Evolutionary conservation across 2,797 vertebrate genomes (phyloP).

Genomic region (Sternarchorhynchus goeldii): DNA sequence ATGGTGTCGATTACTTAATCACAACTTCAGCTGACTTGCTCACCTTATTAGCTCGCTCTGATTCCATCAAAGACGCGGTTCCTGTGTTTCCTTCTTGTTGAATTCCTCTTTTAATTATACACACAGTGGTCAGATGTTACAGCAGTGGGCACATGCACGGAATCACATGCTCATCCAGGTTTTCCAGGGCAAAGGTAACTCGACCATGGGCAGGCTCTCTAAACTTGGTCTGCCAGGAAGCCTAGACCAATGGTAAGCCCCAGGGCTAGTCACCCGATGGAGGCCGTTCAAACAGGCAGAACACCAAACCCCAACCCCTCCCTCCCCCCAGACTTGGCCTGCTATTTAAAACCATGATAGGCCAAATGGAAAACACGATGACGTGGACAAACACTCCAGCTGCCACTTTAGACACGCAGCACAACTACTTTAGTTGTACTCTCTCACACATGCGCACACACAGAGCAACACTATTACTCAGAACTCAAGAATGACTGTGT

Average conservation of each 20-base stretch:
- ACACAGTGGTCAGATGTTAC: constrained; percentile 13
- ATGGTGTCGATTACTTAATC: neutral
- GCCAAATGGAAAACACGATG: constrained; percentile 46
- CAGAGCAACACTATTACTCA: neutral
- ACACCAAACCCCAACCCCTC: neutral
- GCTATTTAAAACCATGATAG: constrained; percentile 55
- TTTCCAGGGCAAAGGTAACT: constrained; percentile 56
- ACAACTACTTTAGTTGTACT: neutral
- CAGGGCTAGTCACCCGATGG: constrained; percentile 41
- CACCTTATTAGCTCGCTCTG: neutral
- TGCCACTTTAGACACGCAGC: constrained; percentile 20
- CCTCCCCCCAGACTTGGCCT: neutral
- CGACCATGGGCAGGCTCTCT: constrained; percentile 32
- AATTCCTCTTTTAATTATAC: constrained; percentile 25
- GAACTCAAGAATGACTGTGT: neutral
- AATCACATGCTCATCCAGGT: constrained; percentile 26
- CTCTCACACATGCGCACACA: neutral
- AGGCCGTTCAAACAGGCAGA: constrained; percentile 31
- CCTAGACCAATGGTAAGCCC: constrained; percentile 49
- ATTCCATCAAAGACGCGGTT: constrained; percentile 26
- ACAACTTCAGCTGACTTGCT: neutral
- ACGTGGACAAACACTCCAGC: constrained; percentile 30
- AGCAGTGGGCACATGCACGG: constrained; percentile 10
- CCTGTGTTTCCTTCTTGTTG: constrained; percentile 14
- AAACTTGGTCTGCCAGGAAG: constrained; percentile 34